phyloP scores from a whole-genome alignment of 2,888 invertebrate genomes.

The Archips xylosteana region DNA sequence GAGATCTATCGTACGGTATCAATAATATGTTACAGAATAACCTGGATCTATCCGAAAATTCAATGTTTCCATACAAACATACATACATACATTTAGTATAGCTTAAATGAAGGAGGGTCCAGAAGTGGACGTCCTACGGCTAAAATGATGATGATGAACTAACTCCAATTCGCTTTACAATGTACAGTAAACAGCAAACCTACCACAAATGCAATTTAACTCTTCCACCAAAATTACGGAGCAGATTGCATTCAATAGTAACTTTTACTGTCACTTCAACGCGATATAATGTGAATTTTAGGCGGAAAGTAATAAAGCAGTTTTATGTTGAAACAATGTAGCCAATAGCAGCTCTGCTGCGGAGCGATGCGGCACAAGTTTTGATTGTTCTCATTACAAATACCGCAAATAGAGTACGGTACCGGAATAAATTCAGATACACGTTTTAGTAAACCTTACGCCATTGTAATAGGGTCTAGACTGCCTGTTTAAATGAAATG shows the following conservation, averaged over 20 bases:
- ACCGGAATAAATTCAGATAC: conserved; percentile 12
- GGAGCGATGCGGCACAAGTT: conserved; percentile 52
- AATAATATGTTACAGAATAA: too few relatives aligned
- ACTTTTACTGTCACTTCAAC: conserved; percentile 31
- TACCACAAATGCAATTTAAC: background rate
- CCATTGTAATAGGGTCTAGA: background rate
- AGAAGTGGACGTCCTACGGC: too few relatives aligned
- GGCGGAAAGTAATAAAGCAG: conserved; percentile 33
- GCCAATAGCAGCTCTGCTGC: conserved; percentile 50
- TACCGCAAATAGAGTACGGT: conserved; percentile 26
- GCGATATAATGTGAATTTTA: conserved; percentile 34
- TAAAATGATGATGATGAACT: too few relatives aligned
- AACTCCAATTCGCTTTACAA: background rate
- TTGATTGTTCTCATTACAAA: conserved; percentile 62
- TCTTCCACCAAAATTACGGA: background rate
- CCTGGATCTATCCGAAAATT: too few relatives aligned
- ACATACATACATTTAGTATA: too few relatives aligned
- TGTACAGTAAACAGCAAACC: conserved; percentile 21
- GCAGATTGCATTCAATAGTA: conserved; percentile 20
- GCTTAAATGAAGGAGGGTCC: too few relatives aligned
- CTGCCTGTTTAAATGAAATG: conserved; percentile 14
- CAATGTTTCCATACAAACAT: too few relatives aligned
- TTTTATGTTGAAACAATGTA: conserved; percentile 48
- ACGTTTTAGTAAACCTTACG: conserved; percentile 4
- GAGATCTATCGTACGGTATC: too few relatives aligned